Evolutionary conservation across 2,113 vertebrate genomes (phyloP), one percentile per base, ranked within the genome.

Genomic region (Donacobius atricapilla): DNA sequence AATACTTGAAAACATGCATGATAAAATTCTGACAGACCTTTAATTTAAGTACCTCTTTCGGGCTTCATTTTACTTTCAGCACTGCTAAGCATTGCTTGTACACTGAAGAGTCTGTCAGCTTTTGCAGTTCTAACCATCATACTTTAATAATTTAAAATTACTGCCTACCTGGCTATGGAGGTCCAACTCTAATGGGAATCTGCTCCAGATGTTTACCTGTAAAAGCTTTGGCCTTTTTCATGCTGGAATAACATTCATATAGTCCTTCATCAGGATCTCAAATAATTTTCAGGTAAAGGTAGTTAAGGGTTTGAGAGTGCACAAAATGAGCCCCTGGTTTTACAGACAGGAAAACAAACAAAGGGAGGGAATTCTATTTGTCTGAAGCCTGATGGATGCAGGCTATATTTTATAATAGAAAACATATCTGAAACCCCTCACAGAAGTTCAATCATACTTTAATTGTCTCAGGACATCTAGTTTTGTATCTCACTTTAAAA

Each of bases 1-100:
- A 92, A 94, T 88, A 90, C 64, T 85, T 81, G 51, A 92, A 94
- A 92, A 80, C 2, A 12, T 7, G 18, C 63, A 17, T 16, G 61
- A 39, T 81, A 86, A 83, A 93, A 85, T 78, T 73, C 71, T 92
- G 93, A 54, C 71, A 95, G 82, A 66, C 83, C 78, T 80, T 90
- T 83, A 83, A 89, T 82, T 80, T 83, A 96, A 80, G 65, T 33
- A 78, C 31, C 64, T 87, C 71, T 94, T 84, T 15, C 6, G 66
- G 54, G 68, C 33, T 77, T 54, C 18, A 13, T 73, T 95, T 80
- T 19, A 68, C 78, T 91, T 95, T 50, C 89, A 83, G 53, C 58
- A 39, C 31, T 83, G 42, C 31, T 58, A 70, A 68, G 20, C 13
- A 6, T 77, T 94, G 75, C 91, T 86, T 65, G 39, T 51, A 39